Evolutionary conservation across 2,113 vertebrate species (phyloP), one percentile per base, ranked within the genome.

Genomic region (Zingel zingel): DNA sequence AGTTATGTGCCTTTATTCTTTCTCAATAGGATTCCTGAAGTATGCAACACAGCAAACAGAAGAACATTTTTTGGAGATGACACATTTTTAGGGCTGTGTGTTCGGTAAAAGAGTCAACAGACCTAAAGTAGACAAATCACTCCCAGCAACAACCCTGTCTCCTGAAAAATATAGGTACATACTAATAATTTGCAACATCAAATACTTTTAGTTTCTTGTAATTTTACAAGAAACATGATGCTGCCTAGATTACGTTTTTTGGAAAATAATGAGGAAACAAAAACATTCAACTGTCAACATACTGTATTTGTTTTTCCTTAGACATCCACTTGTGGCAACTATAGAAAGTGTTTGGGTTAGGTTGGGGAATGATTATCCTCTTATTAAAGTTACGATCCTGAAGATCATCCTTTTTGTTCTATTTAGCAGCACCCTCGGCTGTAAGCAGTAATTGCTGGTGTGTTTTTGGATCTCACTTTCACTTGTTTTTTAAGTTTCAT

Each of bases 51-150:
- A 10, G 51, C 14, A 65, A 76, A 83, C 16, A 8, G 62, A 82
- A 73, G 62, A 72, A 8, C 57, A 59, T 5, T 86, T 74, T 86
- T 85, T 56, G 33, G 10, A 30, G 72, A 77, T 83, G 84, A 87
- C 82, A 69, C 68, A 58, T 56, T 33, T 69, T 71, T 33, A 19
- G 36, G 65, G 15, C 43, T 82, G 54, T 48, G 67, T 56, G 58
- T 39, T 79, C 50, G 68, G 19, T 39, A 25, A 79, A 30, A 68
- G 45, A 77, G 33, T 64, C 27, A 67, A 65, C 63, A 50, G 50
- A 56, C 27, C 57, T 58, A 16, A 48, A 56, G 30, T 19, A 47
- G 13, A 74, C 33, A 13, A 39, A 39, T 30, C n/a, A 19, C 39
- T 50, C 23, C 8, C 11, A 64, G 50, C 6, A 58, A 48, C n/a